phyloP scores from a whole-genome alignment of 1,140 invertebrate genomes.

The Lordiphosa collinella region DNA sequence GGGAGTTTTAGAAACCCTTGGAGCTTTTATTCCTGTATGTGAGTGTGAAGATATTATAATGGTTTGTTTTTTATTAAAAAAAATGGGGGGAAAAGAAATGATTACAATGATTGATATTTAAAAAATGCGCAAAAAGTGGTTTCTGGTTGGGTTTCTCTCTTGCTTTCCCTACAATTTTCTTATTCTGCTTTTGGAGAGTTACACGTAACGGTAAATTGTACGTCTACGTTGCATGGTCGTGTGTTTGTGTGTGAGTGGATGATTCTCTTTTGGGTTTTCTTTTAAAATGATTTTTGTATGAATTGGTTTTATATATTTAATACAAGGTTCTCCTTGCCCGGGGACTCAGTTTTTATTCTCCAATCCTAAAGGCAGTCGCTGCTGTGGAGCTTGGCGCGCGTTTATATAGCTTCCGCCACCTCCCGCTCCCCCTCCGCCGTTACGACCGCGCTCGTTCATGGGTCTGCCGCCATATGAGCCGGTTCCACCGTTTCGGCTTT shows the following conservation, averaged over 20 bases:
- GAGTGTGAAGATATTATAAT: constrained; percentile 25
- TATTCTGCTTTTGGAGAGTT: constrained; percentile 41
- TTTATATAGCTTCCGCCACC: constrained; percentile 61
- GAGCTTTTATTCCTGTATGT: constrained; percentile 46
- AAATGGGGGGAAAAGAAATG: too few relatives aligned
- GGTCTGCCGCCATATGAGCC: constrained; percentile 50
- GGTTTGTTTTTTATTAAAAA: constrained; percentile 28
- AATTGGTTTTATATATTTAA: constrained; percentile 25
- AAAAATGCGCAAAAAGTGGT: constrained; percentile 50
- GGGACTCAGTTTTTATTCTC: constrained; percentile 75
- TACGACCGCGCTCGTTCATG: constrained; percentile 56
- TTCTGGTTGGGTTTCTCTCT: constrained; percentile 16
- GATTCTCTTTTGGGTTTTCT: constrained; percentile 1
- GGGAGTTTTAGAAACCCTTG: constrained; percentile 63
- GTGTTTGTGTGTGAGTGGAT: constrained; percentile 17
- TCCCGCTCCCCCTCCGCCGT: constrained; percentile 31
- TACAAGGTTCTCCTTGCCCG: constrained; percentile 40
- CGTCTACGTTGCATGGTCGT: constrained; percentile 50
- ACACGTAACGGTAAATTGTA: constrained; percentile 62
- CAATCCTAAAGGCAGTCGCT: constrained; percentile 65
- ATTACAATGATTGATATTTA: constrained; percentile 1
- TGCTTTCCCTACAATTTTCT: constrained; percentile 14
- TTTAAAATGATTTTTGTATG: constrained; percentile 13
- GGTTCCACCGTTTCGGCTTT: constrained; percentile 50
- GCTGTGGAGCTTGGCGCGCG: constrained; percentile 60